Percentiles rank a stretch among this genome's conserved stretches.
Evolutionary conservation across 2,797 vertebrate species (phyloP).

Genomic region (Distichodus sexfasciatus): DNA sequence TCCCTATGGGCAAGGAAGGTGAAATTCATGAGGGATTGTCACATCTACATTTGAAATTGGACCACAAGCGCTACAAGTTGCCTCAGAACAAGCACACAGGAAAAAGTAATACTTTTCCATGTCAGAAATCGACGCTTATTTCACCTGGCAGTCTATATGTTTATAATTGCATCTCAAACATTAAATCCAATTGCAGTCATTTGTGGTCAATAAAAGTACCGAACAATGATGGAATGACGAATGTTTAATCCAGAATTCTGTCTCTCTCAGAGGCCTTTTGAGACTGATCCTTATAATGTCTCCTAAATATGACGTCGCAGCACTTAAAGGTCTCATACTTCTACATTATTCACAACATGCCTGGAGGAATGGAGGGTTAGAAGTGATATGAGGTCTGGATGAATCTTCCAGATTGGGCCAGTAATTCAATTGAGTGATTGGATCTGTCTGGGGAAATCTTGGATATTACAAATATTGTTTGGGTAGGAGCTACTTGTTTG

Average conservation of each 20-base stretch:
- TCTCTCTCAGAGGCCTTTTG: slow-evolving; percentile 18
- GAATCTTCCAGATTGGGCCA: slow-evolving; percentile 69
- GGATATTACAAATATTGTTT: slow-evolving; percentile 80
- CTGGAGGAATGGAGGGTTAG: slow-evolving; percentile 76
- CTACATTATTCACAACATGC: slow-evolving; percentile 78
- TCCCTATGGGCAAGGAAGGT: no score
- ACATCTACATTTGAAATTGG: no score
- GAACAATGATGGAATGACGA: slow-evolving; percentile 24
- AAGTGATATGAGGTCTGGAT: slow-evolving; percentile 66
- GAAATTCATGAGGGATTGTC: no score
- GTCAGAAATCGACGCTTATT: slow-evolving; percentile 4
- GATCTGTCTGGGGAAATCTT: slow-evolving; percentile 76
- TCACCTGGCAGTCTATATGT: slow-evolving; percentile 8
- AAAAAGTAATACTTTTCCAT: background rate
- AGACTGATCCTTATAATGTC: slow-evolving; percentile 49
- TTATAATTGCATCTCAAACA: slow-evolving; percentile 3
- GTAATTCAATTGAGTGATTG: slow-evolving; percentile 75
- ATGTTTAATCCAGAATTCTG: slow-evolving; percentile 7
- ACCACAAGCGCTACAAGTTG: background rate
- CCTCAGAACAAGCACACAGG: background rate
- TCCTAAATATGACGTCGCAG: slow-evolving; percentile 52
- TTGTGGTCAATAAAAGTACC: slow-evolving; percentile 13
- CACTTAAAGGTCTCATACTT: slow-evolving; percentile 67
- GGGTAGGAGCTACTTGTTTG: slow-evolving; percentile 65
- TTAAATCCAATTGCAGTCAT: slow-evolving; percentile 1